Evolutionary conservation across 2,797 vertebrate genomes (phyloP), one percentile per base, ranked within the genome.

Genomic region (Pterois miles): DNA sequence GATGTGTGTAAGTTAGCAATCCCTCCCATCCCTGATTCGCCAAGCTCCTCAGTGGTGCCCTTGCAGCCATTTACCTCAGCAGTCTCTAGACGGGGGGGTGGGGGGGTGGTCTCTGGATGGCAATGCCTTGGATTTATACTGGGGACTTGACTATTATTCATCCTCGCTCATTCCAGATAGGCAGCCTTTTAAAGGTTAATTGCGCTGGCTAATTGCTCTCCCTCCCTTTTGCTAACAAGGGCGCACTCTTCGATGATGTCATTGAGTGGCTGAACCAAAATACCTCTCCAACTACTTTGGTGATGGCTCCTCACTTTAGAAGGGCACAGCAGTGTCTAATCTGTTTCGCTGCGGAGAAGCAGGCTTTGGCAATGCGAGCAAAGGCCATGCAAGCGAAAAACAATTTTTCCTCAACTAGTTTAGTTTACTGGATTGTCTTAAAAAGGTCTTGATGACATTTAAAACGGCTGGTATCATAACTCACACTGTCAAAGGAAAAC

Each of bases 131-230:
- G 94, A 96, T 95, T 95, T 95, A 95, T 96, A 91, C 85, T 62
- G n/a, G 71, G 38, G 69, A 78, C 84, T 86, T 57, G 83, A 84
- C 93, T 67, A 93, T 95, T 85, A 92, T 93, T 95, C 92, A 94
- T 94, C 83, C 83, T 34, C 31, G 75, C 90, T 90, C 93, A 85
- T 91, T 92, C 77, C 87, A 91, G 90, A 93, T 91, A 85, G 90
- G 88, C 86, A 91, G 88, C 89, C 89, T 84, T 93, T 91, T 89
- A 94, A 95, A 96, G 95, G 95, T 95, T 95, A 95, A 96, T 94
- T 94, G 94, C 92, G 8, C 78, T 25, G 69, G 91, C 88, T 95
- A 96, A 95, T 95, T 95, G 92, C 94, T 92, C 89, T 85, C 82
- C 78, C 88, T 87, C 88, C 78, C 81, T 84, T 86, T 77, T 89